phyloP scores from a whole-genome alignment of 2,797 vertebrate species.

The Podarcis siculus region DNA sequence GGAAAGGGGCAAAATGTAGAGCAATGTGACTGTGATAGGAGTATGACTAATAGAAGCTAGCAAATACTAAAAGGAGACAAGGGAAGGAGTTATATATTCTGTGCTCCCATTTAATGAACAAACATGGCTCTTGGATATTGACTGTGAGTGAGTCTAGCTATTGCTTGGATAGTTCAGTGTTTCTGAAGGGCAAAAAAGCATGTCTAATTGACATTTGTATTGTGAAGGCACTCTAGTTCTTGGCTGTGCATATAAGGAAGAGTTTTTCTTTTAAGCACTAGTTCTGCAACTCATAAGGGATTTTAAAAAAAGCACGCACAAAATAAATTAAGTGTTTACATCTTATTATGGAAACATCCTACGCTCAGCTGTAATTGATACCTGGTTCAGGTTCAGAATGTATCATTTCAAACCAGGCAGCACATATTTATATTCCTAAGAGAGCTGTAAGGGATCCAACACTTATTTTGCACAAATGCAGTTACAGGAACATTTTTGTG shows the following conservation, averaged over 20 bases:
- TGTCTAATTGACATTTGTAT: background rate
- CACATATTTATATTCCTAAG: background rate
- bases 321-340: constrained; percentile 12
- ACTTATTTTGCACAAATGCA: background rate
- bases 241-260: background rate
- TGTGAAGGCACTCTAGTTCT: constrained; percentile 10
- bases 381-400: constrained; percentile 8
- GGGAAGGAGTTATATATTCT: background rate
- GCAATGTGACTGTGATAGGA: background rate
- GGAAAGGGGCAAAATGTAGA: background rate
- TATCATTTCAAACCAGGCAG: constrained; percentile 7
- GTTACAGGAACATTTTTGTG: constrained; percentile 12
- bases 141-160: background rate
- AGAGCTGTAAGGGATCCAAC: constrained; percentile 11
- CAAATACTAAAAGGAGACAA: constrained; percentile 13
- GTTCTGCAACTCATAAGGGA: constrained; percentile 3
- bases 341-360: constrained; percentile 12
- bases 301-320: background rate
- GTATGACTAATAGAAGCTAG: background rate
- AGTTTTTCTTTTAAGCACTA: constrained; percentile 15
- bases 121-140: background rate
- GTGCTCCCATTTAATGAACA: constrained; percentile 4
- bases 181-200: constrained; percentile 25
- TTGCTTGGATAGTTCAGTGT: background rate
- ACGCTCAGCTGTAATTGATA: background rate